Evolutionary conservation across 2,113 vertebrate genomes (phyloP), one percentile per base, ranked within the genome.

Genomic region (Eolophus roseicapilla): DNA sequence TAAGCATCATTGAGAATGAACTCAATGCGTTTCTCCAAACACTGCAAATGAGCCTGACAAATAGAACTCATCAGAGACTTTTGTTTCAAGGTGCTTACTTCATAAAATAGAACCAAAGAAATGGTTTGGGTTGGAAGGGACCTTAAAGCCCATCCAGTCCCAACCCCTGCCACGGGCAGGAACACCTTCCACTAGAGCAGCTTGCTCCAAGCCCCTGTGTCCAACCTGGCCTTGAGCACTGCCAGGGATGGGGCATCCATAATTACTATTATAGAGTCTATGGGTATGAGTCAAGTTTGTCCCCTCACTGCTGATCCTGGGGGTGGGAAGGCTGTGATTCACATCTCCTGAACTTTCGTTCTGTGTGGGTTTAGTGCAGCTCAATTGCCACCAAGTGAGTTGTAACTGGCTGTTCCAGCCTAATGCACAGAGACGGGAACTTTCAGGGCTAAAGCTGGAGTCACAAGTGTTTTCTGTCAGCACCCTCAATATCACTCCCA

Each of bases 381-480:
- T 57, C 71, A 31, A 0, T 11, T 50, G 46, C 8, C 59, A 5
- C 57, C 82, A 9, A 24, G 19, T 2, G 65, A 39, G 50, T 3
- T 64, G 49, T 60, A 77, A 16, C 8, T 0, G 1, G 52, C 64
- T 17, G 1, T 41, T 67, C 43, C 74, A 82, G 65, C 79, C 82
- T 9, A 3, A 7, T 2, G 86, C 67, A 52, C 91, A 35, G 21
- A 68, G 0, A 0, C 23, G 0, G 5, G 74, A 67, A 43, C 37
- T 35, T 9, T 1, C 57, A 74, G 64, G 84, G 52, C 74, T 59
- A 5, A 20, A 63, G 68, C 71, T 62, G 37, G 24, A 44, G 33
- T 7, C 75, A 2, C 46, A 28, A 75, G 31, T 2, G 35, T 2
- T 50, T 57, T 24, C 71, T 50, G 13, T 28, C 62, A 11, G 65